Conservation (phyloP, 2,797 vertebrate species). For the Coregonus ussuriensis region DNA sequence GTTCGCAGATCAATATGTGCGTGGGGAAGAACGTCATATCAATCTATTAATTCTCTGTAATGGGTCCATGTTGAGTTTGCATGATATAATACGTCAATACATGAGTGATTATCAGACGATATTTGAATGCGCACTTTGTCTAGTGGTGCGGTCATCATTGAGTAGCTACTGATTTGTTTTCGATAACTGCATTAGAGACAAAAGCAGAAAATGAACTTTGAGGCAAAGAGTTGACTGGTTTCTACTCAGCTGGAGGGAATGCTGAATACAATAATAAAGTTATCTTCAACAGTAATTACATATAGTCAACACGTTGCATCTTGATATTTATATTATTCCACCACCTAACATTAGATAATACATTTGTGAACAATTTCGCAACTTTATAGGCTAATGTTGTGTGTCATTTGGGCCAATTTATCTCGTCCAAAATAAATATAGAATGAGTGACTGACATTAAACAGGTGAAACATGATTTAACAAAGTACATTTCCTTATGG, state of each 20-base stretch:
- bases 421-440: too few relatives aligned
- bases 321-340: background rate
- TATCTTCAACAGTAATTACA: constrained; percentile 25
- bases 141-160: constrained; percentile 68
- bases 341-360: background rate
- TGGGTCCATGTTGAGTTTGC: constrained; percentile 85
- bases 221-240: constrained; percentile 22
- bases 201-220: constrained; percentile 40
- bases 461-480: background rate
- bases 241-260: constrained; percentile 9
- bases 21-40: constrained; percentile 85
- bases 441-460: background rate
- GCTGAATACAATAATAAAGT: too few relatives aligned
- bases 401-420: background rate
- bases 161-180: constrained; percentile 59
- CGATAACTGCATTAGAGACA: constrained; percentile 54
- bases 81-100: constrained; percentile 81
- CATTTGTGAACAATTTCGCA: too few relatives aligned
- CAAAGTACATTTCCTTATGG: background rate
- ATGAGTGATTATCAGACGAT: constrained; percentile 80
- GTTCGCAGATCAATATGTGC: constrained; percentile 86
- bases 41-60: constrained; percentile 93
- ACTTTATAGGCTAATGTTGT: background rate
- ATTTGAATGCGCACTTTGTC: constrained; percentile 74
- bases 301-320: constrained; percentile 41